Conservation (phyloP, 2,113 vertebrate species). For the Bolborhynchus lineola region DNA sequence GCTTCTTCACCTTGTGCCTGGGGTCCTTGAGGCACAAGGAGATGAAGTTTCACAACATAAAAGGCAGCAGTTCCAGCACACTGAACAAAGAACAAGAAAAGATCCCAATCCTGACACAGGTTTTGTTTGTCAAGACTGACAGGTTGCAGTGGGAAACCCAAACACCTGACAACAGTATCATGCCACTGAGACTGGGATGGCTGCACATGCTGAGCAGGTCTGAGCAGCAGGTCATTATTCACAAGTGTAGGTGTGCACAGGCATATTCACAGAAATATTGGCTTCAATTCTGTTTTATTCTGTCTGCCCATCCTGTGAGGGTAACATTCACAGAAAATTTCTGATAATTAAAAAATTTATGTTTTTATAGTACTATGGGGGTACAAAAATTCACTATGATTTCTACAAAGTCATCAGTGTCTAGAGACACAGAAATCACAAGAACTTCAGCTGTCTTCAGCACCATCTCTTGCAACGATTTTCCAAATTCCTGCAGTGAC, state of each 20-base stretch:
- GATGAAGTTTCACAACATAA: not conserved
- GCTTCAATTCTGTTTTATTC: not conserved
- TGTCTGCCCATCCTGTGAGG: not conserved
- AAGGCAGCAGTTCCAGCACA: not conserved
- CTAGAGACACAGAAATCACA: not conserved
- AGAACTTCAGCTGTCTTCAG: not conserved
- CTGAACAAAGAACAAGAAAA: not conserved
- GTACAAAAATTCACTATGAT: not conserved
- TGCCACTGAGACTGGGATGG: not conserved
- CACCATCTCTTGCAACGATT: not conserved
- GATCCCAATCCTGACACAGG: not conserved
- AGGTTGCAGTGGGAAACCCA: accelerated
- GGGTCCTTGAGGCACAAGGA: not conserved
- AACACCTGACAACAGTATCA: not conserved
- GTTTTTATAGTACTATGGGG: not conserved
- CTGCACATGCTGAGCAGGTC: accelerated
- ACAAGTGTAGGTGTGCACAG: not conserved
- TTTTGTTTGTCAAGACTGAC: not conserved
- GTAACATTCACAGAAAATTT: not conserved
- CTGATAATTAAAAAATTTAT: not conserved
- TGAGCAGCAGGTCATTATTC: not conserved
- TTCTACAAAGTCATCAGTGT: not conserved
- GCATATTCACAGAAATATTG: not conserved
- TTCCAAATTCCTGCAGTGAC: not conserved
- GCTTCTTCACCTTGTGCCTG: not conserved